Evolutionary conservation across 1,140 invertebrate genomes (phyloP).

Genomic region (Eulimnadia texana): DNA sequence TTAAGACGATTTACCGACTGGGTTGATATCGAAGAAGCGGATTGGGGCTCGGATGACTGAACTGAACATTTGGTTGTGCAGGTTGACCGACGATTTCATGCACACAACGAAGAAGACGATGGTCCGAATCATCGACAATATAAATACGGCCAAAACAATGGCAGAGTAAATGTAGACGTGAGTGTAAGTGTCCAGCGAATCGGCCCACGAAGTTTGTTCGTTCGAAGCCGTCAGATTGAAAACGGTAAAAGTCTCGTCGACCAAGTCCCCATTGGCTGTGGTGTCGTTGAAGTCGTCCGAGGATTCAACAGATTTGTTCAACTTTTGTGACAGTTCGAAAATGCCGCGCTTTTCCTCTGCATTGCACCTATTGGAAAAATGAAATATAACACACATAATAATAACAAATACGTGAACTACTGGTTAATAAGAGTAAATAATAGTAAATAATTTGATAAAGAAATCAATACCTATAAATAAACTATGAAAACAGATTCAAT

Average conservation of each 20-base stretch:
- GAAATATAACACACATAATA: background rate
- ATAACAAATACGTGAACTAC: too few species aligned
- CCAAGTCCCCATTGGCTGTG: background rate
- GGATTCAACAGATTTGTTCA: background rate
- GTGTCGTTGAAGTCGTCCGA: background rate
- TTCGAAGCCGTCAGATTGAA: background rate
- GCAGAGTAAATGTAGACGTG: slow-evolving; percentile 29
- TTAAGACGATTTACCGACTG: slow-evolving; percentile 36
- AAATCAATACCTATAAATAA: too few species aligned
- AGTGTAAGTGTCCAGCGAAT: slow-evolving; percentile 19
- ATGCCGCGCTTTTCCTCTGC: slow-evolving; percentile 18
- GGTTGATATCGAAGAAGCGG: slow-evolving; percentile 69
- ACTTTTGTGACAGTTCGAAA: background rate
- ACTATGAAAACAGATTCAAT: too few species aligned
- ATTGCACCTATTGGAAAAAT: slow-evolving; percentile 17
- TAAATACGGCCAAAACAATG: slow-evolving; percentile 38
- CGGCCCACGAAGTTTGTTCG: background rate
- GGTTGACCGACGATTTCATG: slow-evolving; percentile 57
- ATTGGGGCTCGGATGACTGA: slow-evolving; percentile 56
- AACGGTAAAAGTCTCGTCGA: background rate
- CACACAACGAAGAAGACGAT: slow-evolving; percentile 57
- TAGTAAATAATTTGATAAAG: too few species aligned
- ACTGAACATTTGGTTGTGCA: slow-evolving; percentile 70
- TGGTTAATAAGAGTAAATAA: too few species aligned
- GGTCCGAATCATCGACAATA: slow-evolving; percentile 42